Base-by-base conservation (phyloP, 2,888 invertebrate genomes). In the Xestoiulus laeticollis region DNA sequence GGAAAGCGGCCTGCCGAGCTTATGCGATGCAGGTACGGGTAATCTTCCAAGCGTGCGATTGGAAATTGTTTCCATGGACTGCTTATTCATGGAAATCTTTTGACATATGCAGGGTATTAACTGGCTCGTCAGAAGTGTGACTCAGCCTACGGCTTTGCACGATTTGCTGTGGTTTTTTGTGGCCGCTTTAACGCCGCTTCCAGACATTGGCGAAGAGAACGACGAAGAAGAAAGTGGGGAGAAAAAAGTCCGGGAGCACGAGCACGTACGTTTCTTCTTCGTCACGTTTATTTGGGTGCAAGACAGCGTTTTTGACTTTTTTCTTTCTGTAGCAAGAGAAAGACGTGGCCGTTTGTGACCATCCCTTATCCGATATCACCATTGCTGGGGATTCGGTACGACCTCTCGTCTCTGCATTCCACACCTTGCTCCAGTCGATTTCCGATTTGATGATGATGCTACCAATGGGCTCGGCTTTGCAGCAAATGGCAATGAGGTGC, bases 111-210 rank as follows among this genome's bases (percentile, higher is more conserved):
- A 78, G 94, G 98, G 98, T 0, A 93, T 99, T 90, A 98, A 98
- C 92, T 99, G 99, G 99, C 93, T 99, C 32, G 93, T 99, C 85
- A 94, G 97, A 87, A 97, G 96, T 87, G 96, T 98, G 0, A 97
- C 98, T 0, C 97, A 97, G 91, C 96, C 97, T 4, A 95, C 96
- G 5, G 96, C 97, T 91, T 94, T 99, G 30, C 98, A 99, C 90
- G 99, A 99, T 92, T 94, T 99, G 14, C 94, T 99, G 92, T 99
- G 99, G 99, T 98, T 97, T 96, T 98, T 98, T 91, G 96, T 98
- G 32, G 95, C 95, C 19, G 96, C 98, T 0, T 93, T 98, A 68
- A 95, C 95, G 2, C 94, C 94, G 0, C 85, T 90, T 85, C 89
- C 90, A 38, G 87, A 93, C 78, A 91, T 91, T 10, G 88, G 89